A percentile compares a stretch with the other conserved stretches of the same genome.
Conservation (phyloP, 1,140 invertebrate genomes). For the Rhagoletis pomonella region DNA sequence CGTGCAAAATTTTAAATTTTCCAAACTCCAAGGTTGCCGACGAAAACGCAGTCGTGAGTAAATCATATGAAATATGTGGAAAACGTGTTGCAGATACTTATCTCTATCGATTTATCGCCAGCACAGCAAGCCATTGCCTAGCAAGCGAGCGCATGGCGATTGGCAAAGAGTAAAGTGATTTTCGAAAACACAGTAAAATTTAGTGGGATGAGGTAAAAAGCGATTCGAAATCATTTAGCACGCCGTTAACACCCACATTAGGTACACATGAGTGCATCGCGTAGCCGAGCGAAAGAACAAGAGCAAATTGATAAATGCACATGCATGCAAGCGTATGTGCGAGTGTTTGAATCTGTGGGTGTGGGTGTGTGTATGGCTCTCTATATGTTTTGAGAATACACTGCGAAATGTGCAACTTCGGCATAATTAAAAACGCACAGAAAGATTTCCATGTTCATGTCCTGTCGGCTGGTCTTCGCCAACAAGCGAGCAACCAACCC, state of each 20-base stretch:
- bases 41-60: background rate
- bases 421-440: slow-evolving; percentile 3
- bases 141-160: background rate
- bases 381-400: background rate
- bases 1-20: slow-evolving; percentile 55
- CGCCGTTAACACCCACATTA: slow-evolving; percentile 50
- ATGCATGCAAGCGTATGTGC: background rate
- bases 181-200: background rate
- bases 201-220: background rate
- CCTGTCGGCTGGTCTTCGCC: background rate
- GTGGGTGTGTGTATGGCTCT: background rate
- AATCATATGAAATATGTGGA: slow-evolving; percentile 68
- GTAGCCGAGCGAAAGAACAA: slow-evolving; percentile 10
- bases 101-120: slow-evolving; percentile 57
- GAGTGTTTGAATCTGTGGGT: background rate
- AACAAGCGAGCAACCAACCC: background rate
- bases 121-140: background rate
- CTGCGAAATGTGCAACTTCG: slow-evolving; percentile 10
- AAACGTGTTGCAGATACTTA: slow-evolving; percentile 72
- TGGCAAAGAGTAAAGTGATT: slow-evolving; percentile 38
- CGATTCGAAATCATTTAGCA: slow-evolving; percentile 49
- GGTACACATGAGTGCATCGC: slow-evolving; percentile 31
- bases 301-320: slow-evolving; percentile 1
- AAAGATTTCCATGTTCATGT: background rate
- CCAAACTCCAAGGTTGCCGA: background rate